Base-by-base conservation (phyloP, 2,113 vertebrate species). In the Lichenostomus cassidix region DNA sequence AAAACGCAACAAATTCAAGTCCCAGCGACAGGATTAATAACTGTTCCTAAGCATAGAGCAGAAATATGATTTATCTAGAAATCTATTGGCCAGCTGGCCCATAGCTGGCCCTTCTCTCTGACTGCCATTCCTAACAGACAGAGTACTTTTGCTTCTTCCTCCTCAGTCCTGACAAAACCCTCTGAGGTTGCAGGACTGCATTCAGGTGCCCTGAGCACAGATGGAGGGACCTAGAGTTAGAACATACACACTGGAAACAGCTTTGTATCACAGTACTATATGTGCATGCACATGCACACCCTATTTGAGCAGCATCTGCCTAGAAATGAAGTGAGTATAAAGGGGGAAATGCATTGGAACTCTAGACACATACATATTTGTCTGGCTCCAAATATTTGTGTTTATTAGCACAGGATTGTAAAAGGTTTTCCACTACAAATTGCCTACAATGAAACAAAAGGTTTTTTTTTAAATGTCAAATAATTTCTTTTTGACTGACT, bases 11-110 rank as follows among this genome's bases (percentile, higher is more conserved):
- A 81, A 80, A 47, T 77, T 62, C 35, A 77, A 27, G 55, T 58
- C 27, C 31, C 27, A 27, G 77, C 76, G 33, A 69, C 41, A 76
- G 46, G 35, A 90, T 41, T 83, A 83, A 49, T 65, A 68, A 68
- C 68, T 46, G 5, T 59, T 55, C 24, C 6, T 29, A 78, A 55
- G 39, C 25, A 39, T 5, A 65, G 17, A 46, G 18, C 5, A 86
- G n/a, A 53, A 71, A 77, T 49, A 19, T 88, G 71, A 71, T 88
- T 88, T 94, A 80, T 77, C 44, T 83, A 37, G 86, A 89, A 69
- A 5, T 2, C 4, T 27, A 42, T 7, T 83, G 50, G n/a, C 46
- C 76, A 94, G 53, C 63, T 80, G 83, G 68, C 67, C 58, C 24
- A 31, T 74, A 22, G 53, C 12, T 31, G 69, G 20, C 28, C 15